Base-by-base conservation (phyloP, 2,113 vertebrate genomes). In the Dipodomys spectabilis region DNA sequence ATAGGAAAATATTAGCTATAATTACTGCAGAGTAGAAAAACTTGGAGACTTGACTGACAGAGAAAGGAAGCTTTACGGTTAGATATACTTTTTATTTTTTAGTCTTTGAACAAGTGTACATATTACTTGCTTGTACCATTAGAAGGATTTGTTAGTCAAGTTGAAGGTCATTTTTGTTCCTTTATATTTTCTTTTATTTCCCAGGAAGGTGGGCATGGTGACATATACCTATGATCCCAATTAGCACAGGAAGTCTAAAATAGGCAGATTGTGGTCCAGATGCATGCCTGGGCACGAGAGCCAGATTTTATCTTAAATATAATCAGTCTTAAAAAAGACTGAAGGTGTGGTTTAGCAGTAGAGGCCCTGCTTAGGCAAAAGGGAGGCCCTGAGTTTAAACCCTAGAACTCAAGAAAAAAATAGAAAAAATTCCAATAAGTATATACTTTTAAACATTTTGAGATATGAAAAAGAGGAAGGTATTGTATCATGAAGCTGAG, bases 131-230 rank as follows among this genome's bases (percentile, higher is more conserved):
- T 94, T 18, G 80, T 45, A 39, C 30, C 22, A 92, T 39, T 16
- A 35, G 45, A 84, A 27, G 73, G 30, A 60, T 88, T 78, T 79
- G 30, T 44, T 82, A 73, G 71, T 71, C 35, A 27, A 60, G 15
- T 13, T 12, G 32, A 25, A 86, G 45, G 45, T 23, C 7, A 62
- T 67, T 88, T 89, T 25, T 93, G 49, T 30, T 73, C 92, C 16
- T 30, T 72, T 72, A 75, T 5, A 12, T 18, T 95, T 84, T 79
- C 13, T n/a, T 81, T 82, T 83, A 77, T 84, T 82, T 91, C n/a
- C 35, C 45, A 23, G 35, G 39, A 75, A 82, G 30, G 12, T 57
- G 53, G 53, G 53, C 15, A 1, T 57, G 53, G 53, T 57, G 53
- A 57, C 53, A 57, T 57, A 57, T 13, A 57, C 15, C 1, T 57